These are phyloP conservation scores for Timema podura DNA, from an alignment of 2,888 invertebrate species.

Conservation along the genomic window DNA sequence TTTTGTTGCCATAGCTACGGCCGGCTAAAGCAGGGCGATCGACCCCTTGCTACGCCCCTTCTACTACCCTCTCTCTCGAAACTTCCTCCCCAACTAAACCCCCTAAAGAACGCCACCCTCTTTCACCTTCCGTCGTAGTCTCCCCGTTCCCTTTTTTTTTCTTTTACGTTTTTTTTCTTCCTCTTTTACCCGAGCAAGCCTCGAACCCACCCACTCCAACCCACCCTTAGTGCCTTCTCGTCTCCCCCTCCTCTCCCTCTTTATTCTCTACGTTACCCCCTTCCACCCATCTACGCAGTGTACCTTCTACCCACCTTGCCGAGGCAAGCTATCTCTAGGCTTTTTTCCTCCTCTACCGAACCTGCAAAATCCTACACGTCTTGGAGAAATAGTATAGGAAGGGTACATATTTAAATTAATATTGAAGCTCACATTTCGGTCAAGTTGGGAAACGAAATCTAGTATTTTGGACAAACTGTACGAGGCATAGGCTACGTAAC, in stretches of 20 bases:
- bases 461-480: too few relatives aligned
- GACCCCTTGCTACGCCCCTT: constrained; percentile 17
- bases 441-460: too few relatives aligned
- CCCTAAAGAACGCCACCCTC: neutral
- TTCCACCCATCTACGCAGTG: neutral
- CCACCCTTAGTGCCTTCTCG: too few relatives aligned
- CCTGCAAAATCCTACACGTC: constrained; percentile 8
- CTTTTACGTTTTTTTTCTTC: neutral
- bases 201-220: too few relatives aligned
- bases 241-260: neutral
- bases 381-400: neutral
- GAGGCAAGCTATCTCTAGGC: constrained; percentile 9
- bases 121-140: neutral
- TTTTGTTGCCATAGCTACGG: constrained; percentile 24
- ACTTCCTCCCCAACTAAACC: too few relatives aligned
- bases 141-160: neutral
- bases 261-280: neutral
- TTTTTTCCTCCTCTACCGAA: constrained; percentile 6
- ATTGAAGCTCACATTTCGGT: neutral
- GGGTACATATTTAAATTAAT: neutral
- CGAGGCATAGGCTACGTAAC: too few relatives aligned
- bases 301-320: constrained; percentile 6
- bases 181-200: neutral
- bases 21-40: constrained; percentile 16
- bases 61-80: constrained; percentile 20